A percentile compares a stretch with the other conserved stretches of the same genome.
phyloP scores from a whole-genome alignment of 2,888 invertebrate species.

The Pasiphila rectangulata region DNA sequence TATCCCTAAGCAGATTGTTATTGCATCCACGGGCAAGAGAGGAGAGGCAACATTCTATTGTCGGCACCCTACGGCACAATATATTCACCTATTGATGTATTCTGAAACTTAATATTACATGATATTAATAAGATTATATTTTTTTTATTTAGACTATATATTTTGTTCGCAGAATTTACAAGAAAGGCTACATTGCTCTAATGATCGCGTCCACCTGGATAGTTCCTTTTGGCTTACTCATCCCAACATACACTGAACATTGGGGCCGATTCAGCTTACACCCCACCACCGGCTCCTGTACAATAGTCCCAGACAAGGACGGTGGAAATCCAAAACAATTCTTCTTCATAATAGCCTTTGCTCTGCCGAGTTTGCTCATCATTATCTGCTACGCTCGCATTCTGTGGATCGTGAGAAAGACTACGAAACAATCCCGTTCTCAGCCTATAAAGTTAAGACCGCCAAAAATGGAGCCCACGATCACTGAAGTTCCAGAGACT shows the following conservation, averaged over 20 bases:
- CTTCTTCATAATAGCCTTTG: slow-evolving; percentile 90
- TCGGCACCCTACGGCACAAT: too few relatives aligned
- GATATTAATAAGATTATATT: too few relatives aligned
- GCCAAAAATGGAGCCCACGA: slow-evolving; percentile 55
- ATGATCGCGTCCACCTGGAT: slow-evolving; percentile 89
- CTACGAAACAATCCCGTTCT: slow-evolving; percentile 83
- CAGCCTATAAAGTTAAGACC: slow-evolving; percentile 50
- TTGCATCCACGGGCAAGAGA: too few relatives aligned
- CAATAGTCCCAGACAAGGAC: slow-evolving; percentile 85
- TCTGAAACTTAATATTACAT: too few relatives aligned
- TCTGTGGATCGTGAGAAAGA: slow-evolving; percentile 87
- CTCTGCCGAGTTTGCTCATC: slow-evolving; percentile 91
- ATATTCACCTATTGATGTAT: too few relatives aligned
- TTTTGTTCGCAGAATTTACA: slow-evolving; percentile 82
- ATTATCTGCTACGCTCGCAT: slow-evolving; percentile 91
- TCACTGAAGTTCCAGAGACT: slow-evolving; percentile 40
- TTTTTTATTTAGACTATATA: not conserved
- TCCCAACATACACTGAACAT: slow-evolving; percentile 86
- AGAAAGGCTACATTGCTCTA: slow-evolving; percentile 82
- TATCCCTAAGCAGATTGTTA: too few relatives aligned
- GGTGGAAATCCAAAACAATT: slow-evolving; percentile 87
- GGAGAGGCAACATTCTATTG: too few relatives aligned
- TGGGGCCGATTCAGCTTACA: slow-evolving; percentile 92
- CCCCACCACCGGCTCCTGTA: slow-evolving; percentile 87
- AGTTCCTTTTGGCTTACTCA: slow-evolving; percentile 83